phyloP scores from a whole-genome alignment of 92 coral and sea anemone species.

The Nematostella vectensis region DNA sequence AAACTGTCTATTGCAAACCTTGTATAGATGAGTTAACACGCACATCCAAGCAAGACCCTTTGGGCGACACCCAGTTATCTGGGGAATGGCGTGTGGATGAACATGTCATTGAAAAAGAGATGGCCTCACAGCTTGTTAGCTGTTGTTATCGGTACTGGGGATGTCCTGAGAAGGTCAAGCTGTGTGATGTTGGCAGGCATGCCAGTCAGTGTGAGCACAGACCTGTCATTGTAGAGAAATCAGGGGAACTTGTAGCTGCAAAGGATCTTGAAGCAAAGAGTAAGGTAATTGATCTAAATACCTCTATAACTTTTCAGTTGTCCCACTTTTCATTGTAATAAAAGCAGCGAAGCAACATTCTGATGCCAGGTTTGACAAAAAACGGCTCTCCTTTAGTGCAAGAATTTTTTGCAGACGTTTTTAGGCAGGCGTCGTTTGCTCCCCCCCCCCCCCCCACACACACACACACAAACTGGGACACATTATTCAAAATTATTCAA shows the following conservation, averaged over 20 bases:
- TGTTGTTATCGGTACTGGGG: slow-evolving; percentile 79
- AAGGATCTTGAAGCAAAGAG: slow-evolving; percentile 59
- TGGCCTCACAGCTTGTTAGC: slow-evolving; percentile 36
- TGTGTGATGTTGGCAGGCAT: slow-evolving; percentile 76
- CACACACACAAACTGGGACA: no score
- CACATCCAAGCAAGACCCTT: slow-evolving; percentile 86
- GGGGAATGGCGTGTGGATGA: slow-evolving; percentile 82
- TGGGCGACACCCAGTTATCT: slow-evolving; percentile 50
- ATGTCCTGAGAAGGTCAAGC: slow-evolving; percentile 46
- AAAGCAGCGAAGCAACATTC: no score
- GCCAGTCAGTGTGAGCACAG: slow-evolving; percentile 62
- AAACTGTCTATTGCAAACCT: slow-evolving; percentile 79
- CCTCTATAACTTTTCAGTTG: no score
- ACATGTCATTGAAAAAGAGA: slow-evolving; percentile 45
- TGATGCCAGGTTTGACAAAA: no score
- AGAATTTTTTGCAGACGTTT: no score
- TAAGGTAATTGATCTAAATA: slow-evolving; percentile 45
- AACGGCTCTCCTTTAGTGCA: no score
- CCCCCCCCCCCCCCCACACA: no score
- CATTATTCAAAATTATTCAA: no score
- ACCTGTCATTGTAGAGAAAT: slow-evolving; percentile 65
- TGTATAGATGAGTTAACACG: slow-evolving; percentile 88
- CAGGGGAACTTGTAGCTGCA: slow-evolving; percentile 55
- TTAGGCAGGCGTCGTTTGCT: no score
- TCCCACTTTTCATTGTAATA: no score